Conservation (phyloP, 2,888 invertebrate species). For the Ceratothoa steindachneri region DNA sequence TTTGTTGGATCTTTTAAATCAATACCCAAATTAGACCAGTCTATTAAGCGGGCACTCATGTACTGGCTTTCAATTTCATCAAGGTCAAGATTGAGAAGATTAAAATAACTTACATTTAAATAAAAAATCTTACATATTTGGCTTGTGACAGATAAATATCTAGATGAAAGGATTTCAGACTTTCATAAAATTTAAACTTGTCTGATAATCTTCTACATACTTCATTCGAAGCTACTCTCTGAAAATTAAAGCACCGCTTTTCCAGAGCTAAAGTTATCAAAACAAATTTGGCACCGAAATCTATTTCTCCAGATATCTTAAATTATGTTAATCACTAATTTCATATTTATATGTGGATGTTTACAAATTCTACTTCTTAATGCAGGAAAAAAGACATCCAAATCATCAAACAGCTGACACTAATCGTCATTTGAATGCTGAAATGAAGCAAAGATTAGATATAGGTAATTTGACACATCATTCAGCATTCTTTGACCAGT, state of each 20-base stretch:
- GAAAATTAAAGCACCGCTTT: neutral
- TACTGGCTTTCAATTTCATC: too few species aligned
- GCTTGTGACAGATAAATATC: too few species aligned
- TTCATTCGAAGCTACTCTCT: neutral
- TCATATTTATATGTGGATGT: neutral
- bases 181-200: neutral
- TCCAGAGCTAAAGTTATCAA: neutral
- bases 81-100: too few species aligned
- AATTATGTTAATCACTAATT: too few species aligned
- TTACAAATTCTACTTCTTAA: conserved; percentile 22
- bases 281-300: too few species aligned
- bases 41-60: too few species aligned
- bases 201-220: neutral
- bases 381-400: conserved; percentile 9
- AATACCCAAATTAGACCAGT: too few species aligned
- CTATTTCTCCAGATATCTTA: too few species aligned
- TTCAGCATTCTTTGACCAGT: conserved; percentile 12
- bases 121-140: too few species aligned
- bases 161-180: neutral
- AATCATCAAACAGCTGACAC: conserved; percentile 19
- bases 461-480: conserved; percentile 16
- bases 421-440: conserved; percentile 17
- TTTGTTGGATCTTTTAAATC: too few species aligned
- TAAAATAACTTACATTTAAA: too few species aligned
- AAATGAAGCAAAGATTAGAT: conserved; percentile 13